A percentile compares a stretch with the other conserved stretches of the same genome.
These are phyloP conservation scores for Zaprionus ornatus DNA, from an alignment of 1,140 invertebrate species.

Conservation along the genomic window DNA sequence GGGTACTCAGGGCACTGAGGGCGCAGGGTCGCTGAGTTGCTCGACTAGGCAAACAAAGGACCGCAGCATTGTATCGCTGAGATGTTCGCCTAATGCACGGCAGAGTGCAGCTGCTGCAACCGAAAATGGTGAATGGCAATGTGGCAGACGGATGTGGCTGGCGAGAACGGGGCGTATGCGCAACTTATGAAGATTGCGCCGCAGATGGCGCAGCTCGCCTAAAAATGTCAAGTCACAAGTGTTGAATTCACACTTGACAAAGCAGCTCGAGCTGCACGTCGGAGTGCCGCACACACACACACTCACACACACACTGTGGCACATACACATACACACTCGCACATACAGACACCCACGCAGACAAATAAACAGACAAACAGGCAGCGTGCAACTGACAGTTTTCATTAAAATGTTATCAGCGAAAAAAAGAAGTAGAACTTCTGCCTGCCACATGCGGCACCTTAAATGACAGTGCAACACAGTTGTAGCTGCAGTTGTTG, in stretches of 20 bases:
- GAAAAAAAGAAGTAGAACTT: slow-evolving; percentile 68
- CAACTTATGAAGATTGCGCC: slow-evolving; percentile 76
- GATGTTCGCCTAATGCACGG: slow-evolving; percentile 67
- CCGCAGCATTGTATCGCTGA: slow-evolving; percentile 61
- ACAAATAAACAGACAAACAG: not conserved
- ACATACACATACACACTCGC: not conserved
- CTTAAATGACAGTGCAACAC: slow-evolving; percentile 60
- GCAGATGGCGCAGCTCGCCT: slow-evolving; percentile 57
- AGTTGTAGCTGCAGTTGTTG: slow-evolving; percentile 52
- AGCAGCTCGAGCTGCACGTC: slow-evolving; percentile 45
- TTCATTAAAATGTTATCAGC: slow-evolving; percentile 80
- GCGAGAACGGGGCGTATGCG: slow-evolving; percentile 57
- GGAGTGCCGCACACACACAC: not conserved
- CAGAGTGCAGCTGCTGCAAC: slow-evolving; percentile 61
- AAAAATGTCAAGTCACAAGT: slow-evolving; percentile 82
- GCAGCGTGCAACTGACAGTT: slow-evolving; percentile 72
- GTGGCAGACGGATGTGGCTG: slow-evolving; percentile 7
- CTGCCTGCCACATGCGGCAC: slow-evolving; percentile 50
- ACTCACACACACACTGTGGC: not conserved
- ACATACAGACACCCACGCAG: not conserved
- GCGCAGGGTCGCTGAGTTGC: not conserved
- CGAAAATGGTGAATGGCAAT: slow-evolving; percentile 18
- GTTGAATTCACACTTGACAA: slow-evolving; percentile 82
- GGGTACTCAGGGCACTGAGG: not conserved
- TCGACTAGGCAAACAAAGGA: slow-evolving; percentile 66